These are phyloP conservation scores for Botia kubotai DNA, from an alignment of 2,797 vertebrate species.

Conservation along the genomic window DNA sequence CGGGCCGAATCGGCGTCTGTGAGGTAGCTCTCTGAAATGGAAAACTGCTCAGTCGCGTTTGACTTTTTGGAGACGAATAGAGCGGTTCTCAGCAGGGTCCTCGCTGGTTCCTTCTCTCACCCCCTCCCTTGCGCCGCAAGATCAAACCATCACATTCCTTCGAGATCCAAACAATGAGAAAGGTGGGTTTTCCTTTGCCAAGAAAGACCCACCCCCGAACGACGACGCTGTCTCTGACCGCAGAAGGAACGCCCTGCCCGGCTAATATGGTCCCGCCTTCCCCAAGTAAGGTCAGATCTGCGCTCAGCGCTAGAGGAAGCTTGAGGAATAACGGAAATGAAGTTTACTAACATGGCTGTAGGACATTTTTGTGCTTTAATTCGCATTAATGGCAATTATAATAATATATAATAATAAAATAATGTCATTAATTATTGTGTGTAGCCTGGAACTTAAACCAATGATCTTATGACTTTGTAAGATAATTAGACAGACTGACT, in stretches of 20 bases:
- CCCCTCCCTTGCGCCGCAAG: conserved; percentile 69
- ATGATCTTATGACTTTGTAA: neutral
- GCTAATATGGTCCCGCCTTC: conserved; percentile 74
- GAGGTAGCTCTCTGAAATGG: conserved; percentile 45
- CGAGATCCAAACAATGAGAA: conserved; percentile 83
- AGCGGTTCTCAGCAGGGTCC: conserved; percentile 67
- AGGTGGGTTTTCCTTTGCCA: conserved; percentile 80
- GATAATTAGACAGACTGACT: neutral
- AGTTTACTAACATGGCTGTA: neutral
- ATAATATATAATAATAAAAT: no score
- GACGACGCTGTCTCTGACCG: conserved; percentile 77
- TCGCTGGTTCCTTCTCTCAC: conserved; percentile 49
- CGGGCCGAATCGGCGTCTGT: conserved; percentile 59
- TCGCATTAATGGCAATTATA: neutral
- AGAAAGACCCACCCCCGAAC: conserved; percentile 79
- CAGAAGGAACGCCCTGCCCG: conserved; percentile 81
- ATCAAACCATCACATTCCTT: conserved; percentile 83
- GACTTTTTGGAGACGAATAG: conserved; percentile 56
- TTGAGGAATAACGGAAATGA: conserved; percentile 18
- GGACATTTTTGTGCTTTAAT: neutral
- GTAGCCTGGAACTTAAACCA: no score
- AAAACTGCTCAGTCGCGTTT: conserved; percentile 50
- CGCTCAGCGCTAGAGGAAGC: conserved; percentile 29
- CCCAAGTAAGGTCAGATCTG: neutral
- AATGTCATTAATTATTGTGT: no score